Evolutionary conservation across 2,113 vertebrate genomes (phyloP).

Genomic region (Psammodynastes pulverulentus): DNA sequence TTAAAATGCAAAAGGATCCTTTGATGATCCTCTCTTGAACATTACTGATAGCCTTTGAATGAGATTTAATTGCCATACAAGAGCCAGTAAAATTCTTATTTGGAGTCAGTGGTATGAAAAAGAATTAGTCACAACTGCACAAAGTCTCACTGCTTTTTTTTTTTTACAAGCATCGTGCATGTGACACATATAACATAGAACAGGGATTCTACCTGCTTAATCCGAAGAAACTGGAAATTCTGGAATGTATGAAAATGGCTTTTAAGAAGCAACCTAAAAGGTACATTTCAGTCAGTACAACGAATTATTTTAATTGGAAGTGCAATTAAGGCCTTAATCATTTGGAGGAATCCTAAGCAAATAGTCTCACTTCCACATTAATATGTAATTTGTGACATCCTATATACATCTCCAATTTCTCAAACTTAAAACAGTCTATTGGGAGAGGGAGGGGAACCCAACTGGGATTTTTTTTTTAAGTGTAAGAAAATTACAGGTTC

Average conservation of each 20-base stretch:
- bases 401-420: slow-evolving; percentile 41
- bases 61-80: neutral
- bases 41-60: neutral
- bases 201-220: neutral
- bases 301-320: slow-evolving; percentile 45
- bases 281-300: slow-evolving; percentile 64
- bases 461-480: slow-evolving; percentile 47
- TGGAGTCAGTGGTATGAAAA: neutral
- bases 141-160: neutral
- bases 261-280: slow-evolving; percentile 25
- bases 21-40: neutral
- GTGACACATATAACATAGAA: neutral
- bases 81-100: neutral
- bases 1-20: neutral
- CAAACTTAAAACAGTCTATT: slow-evolving; percentile 57
- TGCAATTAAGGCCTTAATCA: slow-evolving; percentile 66
- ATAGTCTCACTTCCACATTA: slow-evolving; percentile 60
- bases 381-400: slow-evolving; percentile 45
- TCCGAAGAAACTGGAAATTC: neutral
- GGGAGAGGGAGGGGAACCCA: slow-evolving; percentile 57
- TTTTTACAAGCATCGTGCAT: neutral
- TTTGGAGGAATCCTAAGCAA: slow-evolving; percentile 63
- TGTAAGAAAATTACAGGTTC: slow-evolving; percentile 63
- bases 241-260: slow-evolving; percentile 31
- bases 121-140: neutral